Conservation (phyloP, 2,113 vertebrate genomes). For the Zeus faber region DNA sequence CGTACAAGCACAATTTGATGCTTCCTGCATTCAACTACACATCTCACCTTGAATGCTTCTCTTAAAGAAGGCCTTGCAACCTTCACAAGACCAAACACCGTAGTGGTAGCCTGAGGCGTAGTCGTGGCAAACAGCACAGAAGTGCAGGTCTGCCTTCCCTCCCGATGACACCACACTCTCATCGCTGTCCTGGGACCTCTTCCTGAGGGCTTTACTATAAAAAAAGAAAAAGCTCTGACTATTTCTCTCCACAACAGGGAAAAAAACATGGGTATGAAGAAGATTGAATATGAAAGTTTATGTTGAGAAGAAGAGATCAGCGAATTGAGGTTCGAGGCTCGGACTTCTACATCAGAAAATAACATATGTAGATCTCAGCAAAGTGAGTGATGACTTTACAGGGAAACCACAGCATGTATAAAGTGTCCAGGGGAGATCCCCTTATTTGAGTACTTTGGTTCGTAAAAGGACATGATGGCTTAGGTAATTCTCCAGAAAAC, state of each 20-base stretch:
- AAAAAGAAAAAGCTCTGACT: constrained; percentile 10
- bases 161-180: constrained; percentile 69
- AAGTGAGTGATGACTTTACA: no score
- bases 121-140: constrained; percentile 94
- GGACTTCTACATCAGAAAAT: no score
- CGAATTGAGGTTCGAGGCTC: no score
- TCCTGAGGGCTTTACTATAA: constrained; percentile 77
- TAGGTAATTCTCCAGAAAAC: no score
- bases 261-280: neutral
- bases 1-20: no score
- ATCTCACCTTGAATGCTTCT: constrained; percentile 97
- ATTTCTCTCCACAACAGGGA: constrained; percentile 1
- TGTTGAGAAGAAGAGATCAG: no score
- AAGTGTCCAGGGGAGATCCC: no score
- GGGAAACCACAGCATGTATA: no score
- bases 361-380: no score
- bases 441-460: no score
- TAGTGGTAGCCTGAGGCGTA: constrained; percentile 99
- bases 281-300: neutral
- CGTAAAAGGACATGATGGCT: no score
- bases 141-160: constrained; percentile 86
- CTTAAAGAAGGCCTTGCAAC: constrained; percentile 99
- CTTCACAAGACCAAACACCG: constrained; percentile 97
- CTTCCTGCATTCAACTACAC: no score
- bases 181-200: constrained; percentile 63